Evolutionary conservation across 1,140 invertebrate genomes (phyloP).

Genomic region (Homarus americanus): DNA sequence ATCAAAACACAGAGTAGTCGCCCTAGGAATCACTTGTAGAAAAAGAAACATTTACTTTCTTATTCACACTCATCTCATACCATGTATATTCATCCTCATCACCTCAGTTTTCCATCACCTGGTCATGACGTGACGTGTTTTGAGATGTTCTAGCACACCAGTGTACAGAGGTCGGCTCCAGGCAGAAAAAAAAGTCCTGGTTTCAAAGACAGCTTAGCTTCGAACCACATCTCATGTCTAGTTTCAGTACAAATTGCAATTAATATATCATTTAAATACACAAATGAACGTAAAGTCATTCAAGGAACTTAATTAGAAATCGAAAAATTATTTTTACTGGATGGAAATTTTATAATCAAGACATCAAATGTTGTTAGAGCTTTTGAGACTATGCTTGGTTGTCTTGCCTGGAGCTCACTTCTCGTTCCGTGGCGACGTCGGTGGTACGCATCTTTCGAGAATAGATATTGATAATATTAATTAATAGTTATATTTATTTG

Average conservation of each 20-base stretch:
- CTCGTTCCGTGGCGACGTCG: conserved; percentile 27
- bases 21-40: conserved; percentile 33
- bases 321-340: neutral
- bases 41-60: conserved; percentile 37
- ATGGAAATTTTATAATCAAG: neutral
- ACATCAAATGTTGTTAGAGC: neutral
- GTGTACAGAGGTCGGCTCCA: neutral
- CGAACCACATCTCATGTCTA: neutral
- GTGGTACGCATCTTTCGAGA: conserved; percentile 59
- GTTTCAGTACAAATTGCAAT: neutral
- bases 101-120: conserved; percentile 59
- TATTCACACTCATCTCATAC: conserved; percentile 52
- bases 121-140: conserved; percentile 61
- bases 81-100: conserved; percentile 69
- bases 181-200: neutral
- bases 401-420: neutral
- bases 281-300: too few species aligned
- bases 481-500: conserved; percentile 70
- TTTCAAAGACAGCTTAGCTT: neutral
- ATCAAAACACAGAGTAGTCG: conserved; percentile 25
- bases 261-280: neutral
- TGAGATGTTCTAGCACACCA: conserved; percentile 45
- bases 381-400: neutral
- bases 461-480: conserved; percentile 70
- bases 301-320: neutral